These are phyloP conservation scores for Cacoxenus indagator DNA, from an alignment of 2,888 invertebrate species.

Conservation along the genomic window DNA sequence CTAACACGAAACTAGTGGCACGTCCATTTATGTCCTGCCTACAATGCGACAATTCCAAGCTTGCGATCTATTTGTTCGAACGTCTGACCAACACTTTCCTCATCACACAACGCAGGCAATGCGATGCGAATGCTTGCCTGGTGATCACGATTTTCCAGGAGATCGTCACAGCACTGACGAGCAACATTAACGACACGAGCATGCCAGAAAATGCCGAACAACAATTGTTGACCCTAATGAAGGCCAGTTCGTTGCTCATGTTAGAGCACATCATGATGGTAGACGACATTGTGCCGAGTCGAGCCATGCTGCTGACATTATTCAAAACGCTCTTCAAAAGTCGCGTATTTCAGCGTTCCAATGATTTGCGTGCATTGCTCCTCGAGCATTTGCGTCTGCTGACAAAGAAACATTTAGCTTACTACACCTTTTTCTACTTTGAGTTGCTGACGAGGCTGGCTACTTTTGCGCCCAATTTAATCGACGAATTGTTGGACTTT, in stretches of 20 bases:
- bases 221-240: slow-evolving; percentile 56
- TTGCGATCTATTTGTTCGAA: slow-evolving; percentile 63
- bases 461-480: slow-evolving; percentile 52
- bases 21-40: slow-evolving; percentile 64
- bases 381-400: slow-evolving; percentile 56
- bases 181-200: slow-evolving; percentile 19
- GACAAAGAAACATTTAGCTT: slow-evolving; percentile 68
- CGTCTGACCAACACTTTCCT: slow-evolving; percentile 64
- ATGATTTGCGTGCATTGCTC: slow-evolving; percentile 47
- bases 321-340: slow-evolving; percentile 52
- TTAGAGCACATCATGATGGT: slow-evolving; percentile 70
- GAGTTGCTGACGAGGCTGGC: slow-evolving; percentile 66
- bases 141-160: slow-evolving; percentile 66
- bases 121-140: slow-evolving; percentile 62
- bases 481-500: slow-evolving; percentile 57
- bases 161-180: slow-evolving; percentile 45
- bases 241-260: slow-evolving; percentile 55
- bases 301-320: slow-evolving; percentile 55
- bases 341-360: slow-evolving; percentile 45
- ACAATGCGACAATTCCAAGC: slow-evolving; percentile 51
- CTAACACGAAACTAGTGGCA: slow-evolving; percentile 63
- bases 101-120: slow-evolving; percentile 64
- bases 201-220: slow-evolving; percentile 20
- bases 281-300: slow-evolving; percentile 67
- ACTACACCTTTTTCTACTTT: slow-evolving; percentile 68